A percentile compares a stretch with the other conserved stretches of the same genome.
Conservation (phyloP, 2,888 invertebrate genomes). For the Anodontia alba region DNA sequence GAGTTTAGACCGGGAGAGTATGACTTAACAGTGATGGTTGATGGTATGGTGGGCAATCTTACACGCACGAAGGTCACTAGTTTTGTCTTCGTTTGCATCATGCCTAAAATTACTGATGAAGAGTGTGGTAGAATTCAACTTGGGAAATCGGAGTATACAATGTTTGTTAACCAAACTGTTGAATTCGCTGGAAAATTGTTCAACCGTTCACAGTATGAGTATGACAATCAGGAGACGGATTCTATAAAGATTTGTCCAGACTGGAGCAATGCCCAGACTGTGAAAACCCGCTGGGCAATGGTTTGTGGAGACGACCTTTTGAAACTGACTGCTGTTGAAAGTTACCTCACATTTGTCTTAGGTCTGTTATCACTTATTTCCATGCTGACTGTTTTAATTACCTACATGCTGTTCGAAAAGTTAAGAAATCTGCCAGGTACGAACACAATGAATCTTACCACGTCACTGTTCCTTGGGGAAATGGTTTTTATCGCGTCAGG, state of each 20-base stretch:
- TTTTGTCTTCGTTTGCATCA: slow-evolving; percentile 75
- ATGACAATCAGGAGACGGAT: slow-evolving; percentile 51
- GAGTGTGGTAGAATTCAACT: slow-evolving; percentile 70
- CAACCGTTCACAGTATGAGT: slow-evolving; percentile 68
- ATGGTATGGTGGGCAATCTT: slow-evolving; percentile 64
- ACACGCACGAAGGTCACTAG: slow-evolving; percentile 53
- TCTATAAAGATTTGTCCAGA: slow-evolving; percentile 69
- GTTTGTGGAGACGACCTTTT: slow-evolving; percentile 65
- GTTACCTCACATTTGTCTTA: slow-evolving; percentile 72
- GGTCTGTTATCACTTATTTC: slow-evolving; percentile 80
- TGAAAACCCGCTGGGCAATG: slow-evolving; percentile 23
- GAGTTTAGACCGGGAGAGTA: slow-evolving; percentile 68
- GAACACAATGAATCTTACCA: slow-evolving; percentile 83
- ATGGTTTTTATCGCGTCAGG: slow-evolving; percentile 76
- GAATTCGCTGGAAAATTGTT: slow-evolving; percentile 64
- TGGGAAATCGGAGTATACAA: slow-evolving; percentile 58
- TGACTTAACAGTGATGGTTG: slow-evolving; percentile 70
- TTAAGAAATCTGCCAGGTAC: slow-evolving; percentile 84
- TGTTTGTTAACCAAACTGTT: slow-evolving; percentile 65
- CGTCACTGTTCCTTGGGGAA: slow-evolving; percentile 82
- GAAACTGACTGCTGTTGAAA: slow-evolving; percentile 65
- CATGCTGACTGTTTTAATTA: slow-evolving; percentile 79
- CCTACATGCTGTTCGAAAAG: slow-evolving; percentile 80
- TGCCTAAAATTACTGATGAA: slow-evolving; percentile 69
- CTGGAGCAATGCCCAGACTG: slow-evolving; percentile 26